Evolutionary conservation across 2,113 vertebrate species (phyloP).

Genomic region (Ptilonorhynchus violaceus): DNA sequence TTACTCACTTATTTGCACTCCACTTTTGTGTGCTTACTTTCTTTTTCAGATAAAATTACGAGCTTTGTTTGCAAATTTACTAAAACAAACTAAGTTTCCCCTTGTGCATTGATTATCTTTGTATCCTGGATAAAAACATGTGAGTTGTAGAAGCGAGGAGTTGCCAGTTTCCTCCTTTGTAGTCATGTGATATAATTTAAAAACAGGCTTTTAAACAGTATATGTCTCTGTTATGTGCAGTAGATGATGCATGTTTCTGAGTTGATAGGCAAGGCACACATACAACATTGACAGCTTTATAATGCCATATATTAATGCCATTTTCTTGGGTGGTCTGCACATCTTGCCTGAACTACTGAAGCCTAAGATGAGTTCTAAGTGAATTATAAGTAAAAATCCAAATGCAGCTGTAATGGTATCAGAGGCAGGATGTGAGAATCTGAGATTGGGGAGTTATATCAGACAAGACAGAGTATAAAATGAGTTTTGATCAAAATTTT

Average conservation of each 20-base stretch:
- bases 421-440: not conserved
- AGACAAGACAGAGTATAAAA: not conserved
- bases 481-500: not conserved
- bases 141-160: not conserved
- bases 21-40: not conserved
- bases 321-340: not conserved
- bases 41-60: not conserved
- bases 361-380: not conserved
- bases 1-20: not conserved
- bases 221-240: not conserved
- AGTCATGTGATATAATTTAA: not conserved
- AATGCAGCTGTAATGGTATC: not conserved
- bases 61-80: not conserved
- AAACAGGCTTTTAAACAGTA: not conserved
- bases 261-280: not conserved
- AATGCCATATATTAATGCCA: not conserved
- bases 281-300: not conserved
- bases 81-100: not conserved
- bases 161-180: not conserved
- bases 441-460: not conserved
- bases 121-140: not conserved
- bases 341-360: not conserved
- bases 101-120: not conserved
- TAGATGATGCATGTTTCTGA: not conserved
- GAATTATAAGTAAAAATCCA: not conserved